phyloP scores from a whole-genome alignment of 2,888 invertebrate genomes.

The Altica lythri region DNA sequence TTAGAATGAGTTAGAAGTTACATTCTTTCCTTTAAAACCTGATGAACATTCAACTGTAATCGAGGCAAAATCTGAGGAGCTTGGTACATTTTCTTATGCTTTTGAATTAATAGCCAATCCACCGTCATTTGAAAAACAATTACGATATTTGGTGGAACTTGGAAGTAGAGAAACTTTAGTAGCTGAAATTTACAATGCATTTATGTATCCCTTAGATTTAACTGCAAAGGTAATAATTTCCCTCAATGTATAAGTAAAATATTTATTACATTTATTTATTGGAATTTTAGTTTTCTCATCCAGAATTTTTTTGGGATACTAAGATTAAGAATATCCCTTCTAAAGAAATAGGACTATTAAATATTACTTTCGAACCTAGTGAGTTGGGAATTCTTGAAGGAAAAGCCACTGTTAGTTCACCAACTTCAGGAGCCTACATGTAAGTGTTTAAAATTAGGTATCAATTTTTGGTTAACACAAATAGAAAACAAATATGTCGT shows the following conservation, averaged over 20 bases:
- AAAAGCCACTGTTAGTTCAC: conserved; percentile 44
- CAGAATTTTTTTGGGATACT: too few species aligned
- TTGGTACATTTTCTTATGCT: conserved; percentile 64
- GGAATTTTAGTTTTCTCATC: conserved; percentile 42
- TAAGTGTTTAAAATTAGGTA: conserved; percentile 37
- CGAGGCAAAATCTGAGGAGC: conserved; percentile 54
- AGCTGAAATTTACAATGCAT: conserved; percentile 42
- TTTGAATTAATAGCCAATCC: conserved; percentile 44
- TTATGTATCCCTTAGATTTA: conserved; percentile 42
- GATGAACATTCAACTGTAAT: conserved; percentile 43
- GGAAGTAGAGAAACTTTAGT: conserved; percentile 41
- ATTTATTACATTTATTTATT: neutral
- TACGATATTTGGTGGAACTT: conserved; percentile 44
- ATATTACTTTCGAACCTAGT: conserved; percentile 49
- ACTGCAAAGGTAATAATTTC: conserved; percentile 38
- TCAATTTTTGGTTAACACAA: neutral
- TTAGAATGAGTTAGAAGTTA: conserved; percentile 40
- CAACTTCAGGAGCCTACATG: conserved; percentile 49
- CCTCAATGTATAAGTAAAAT: neutral
- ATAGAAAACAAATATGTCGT: neutral
- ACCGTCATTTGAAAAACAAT: conserved; percentile 42
- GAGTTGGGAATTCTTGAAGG: conserved; percentile 45
- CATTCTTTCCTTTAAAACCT: conserved; percentile 43
- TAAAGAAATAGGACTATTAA: too few species aligned
- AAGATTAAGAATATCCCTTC: too few species aligned